Base-by-base conservation (phyloP, 2,888 invertebrate species). In the Dimorphilus gyrociliatus region DNA sequence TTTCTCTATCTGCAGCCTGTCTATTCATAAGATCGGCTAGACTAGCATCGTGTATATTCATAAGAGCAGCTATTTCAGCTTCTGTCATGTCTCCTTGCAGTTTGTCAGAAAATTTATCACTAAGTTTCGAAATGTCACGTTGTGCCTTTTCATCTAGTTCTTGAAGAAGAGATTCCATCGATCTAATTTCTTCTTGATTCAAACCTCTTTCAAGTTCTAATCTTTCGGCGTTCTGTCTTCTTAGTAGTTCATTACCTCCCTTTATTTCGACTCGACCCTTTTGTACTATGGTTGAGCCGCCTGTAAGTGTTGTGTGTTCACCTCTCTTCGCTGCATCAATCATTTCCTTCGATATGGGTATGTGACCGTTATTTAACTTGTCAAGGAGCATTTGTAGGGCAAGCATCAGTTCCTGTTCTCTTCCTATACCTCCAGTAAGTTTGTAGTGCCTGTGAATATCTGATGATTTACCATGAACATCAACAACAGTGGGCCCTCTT, bases 331-430 rank as follows among this genome's bases (percentile, higher is more conserved):
- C 29, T 33, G 46, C 41, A 17, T 47, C 44, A 32, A 48, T 39
- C 35, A 46, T 42, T n/a, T 45, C 47, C 23, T 45, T 41, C 25
- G 42, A 48, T 33, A 54, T 41, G 3, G 53, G 51, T n/a, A 56
- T 39, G 18, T 52, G 45, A 12, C 57, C 57, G 13, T 50, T 38
- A 39, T 53, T 54, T 10, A 57, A 41, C 26, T 45, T 43, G 29
- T 55, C 50, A 23, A 57, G 37, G 18, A 57, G 41, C 15, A 49
- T 29, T 32, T 49, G 46, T 24, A 57, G 35, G 3, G 55, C 50
- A 7, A 42, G 34, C 50, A 57, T 53, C 18, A 57, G 43, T 19
- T 57, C 57, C 10, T 38, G 43, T 34, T 57, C 55, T n/a, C 53
- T 40, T 23, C 36, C 37, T 30, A 35, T 39, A 12, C 43, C 46